phyloP scores from a whole-genome alignment of 2,888 invertebrate genomes.

The Morpho deidamia region DNA sequence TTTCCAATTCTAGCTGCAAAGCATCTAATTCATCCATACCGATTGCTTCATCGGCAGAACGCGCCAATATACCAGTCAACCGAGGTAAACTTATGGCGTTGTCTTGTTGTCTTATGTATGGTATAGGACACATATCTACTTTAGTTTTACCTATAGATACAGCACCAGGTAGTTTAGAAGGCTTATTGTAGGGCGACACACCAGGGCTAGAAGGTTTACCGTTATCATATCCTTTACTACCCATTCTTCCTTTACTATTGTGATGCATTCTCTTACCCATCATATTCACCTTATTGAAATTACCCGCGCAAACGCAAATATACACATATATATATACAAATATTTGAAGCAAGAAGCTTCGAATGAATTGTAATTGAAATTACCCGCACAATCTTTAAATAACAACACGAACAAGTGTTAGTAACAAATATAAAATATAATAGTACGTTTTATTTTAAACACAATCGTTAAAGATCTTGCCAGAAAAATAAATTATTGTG shows the following conservation, averaged over 20 bases:
- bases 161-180: slow-evolving; percentile 62
- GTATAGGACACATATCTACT: slow-evolving; percentile 72
- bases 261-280: slow-evolving; percentile 75
- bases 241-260: slow-evolving; percentile 68
- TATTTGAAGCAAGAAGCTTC: not conserved
- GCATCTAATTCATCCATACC: slow-evolving; percentile 93
- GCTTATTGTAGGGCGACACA: slow-evolving; percentile 66
- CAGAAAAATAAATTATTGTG: too few relatives aligned
- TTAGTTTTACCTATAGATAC: slow-evolving; percentile 64
- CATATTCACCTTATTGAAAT: slow-evolving; percentile 56
- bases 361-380: too few relatives aligned
- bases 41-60: slow-evolving; percentile 86
- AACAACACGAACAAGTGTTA: too few relatives aligned
- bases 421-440: too few relatives aligned
- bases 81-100: slow-evolving; percentile 82
- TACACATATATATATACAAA: slow-evolving; percentile 31
- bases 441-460: too few relatives aligned
- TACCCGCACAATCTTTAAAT: too few relatives aligned
- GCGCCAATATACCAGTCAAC: slow-evolving; percentile 81
- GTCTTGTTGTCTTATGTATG: slow-evolving; percentile 84
- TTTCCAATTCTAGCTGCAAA: slow-evolving; percentile 92
- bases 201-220: slow-evolving; percentile 74
- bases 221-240: slow-evolving; percentile 70
- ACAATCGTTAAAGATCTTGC: too few relatives aligned
- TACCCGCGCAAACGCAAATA: slow-evolving; percentile 54